Base-by-base conservation (phyloP, 1,140 invertebrate genomes). In the Dinoponera quadriceps region DNA sequence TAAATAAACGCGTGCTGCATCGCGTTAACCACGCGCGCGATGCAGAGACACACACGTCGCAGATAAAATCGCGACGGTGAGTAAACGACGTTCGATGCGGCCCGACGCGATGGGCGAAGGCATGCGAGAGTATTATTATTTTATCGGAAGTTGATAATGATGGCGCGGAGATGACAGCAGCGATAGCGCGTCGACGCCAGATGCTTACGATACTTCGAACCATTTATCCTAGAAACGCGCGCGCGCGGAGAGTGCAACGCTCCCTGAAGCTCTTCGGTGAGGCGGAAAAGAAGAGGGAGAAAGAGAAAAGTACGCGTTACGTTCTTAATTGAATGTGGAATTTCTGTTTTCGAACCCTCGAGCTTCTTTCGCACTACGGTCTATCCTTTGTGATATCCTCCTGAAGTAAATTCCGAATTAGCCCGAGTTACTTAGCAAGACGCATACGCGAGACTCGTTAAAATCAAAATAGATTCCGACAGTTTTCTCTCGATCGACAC, bases 1-100 rank as follows among this genome's bases (percentile, higher is more conserved):
- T 80, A 71, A 80, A 80, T 80, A 80, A 80, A 80, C 75, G 75
- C 75, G 75, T 80, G 75, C 65, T 80, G 75, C 75, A 80, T 60
- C 75, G 65, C 75, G 75, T 80, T 80, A 80, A 51, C 51, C 63
- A n/a, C n/a, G 75, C 51, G 69, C 75, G 75, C 75, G 75, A 69
- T 69, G 25, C 75, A 69, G 51, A 78, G 75, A 57, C 75, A 68
- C 11, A 54, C 62, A 44, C 33, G 20, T 22, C 54, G 51, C 7
- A 69, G 75, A 80, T 71, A 80, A 71, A 71, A 80, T 80, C 65
- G 65, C 75, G 65, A 14, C 51, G 33, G 51, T 68, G 63, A 69
- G 63, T 78, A 78, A 78, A 78, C 22, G 75, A 44, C 75, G 63
- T 44, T 69, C 51, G 51, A 48, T 29, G 75, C 63, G 44, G 33